phyloP scores from a whole-genome alignment of 2,797 vertebrate genomes.

The Psittacula derbiana region DNA sequence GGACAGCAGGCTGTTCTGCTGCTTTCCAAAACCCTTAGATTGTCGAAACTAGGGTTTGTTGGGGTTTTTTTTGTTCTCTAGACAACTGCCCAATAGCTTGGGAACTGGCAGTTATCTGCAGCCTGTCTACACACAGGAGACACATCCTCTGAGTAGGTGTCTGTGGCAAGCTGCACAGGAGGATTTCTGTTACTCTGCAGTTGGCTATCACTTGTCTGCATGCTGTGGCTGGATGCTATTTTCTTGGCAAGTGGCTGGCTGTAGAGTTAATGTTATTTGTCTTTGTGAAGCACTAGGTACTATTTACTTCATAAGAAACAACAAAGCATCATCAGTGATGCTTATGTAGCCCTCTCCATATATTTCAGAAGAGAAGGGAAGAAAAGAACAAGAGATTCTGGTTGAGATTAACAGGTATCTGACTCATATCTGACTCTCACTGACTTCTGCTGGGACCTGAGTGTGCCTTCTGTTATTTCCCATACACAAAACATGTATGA shows the following conservation, averaged over 20 bases:
- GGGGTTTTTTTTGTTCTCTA: background rate
- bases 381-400: background rate
- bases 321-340: background rate
- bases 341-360: background rate
- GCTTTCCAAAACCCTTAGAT: background rate
- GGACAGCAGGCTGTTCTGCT: background rate
- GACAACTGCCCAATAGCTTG: background rate
- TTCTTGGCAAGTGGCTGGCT: background rate
- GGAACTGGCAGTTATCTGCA: background rate
- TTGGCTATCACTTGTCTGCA: background rate
- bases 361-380: background rate
- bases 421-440: background rate
- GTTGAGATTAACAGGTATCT: background rate
- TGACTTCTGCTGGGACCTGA: background rate
- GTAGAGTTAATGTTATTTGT: background rate
- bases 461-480: background rate
- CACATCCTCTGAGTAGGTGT: background rate
- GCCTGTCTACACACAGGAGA: background rate
- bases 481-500: background rate
- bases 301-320: background rate
- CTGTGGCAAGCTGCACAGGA: background rate
- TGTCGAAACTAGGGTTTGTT: background rate
- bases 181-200: background rate
- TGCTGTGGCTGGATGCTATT: background rate
- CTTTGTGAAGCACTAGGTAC: background rate